Evolutionary conservation across 2,888 invertebrate genomes (phyloP).

Genomic region (Hirtodrosophila cameraria): DNA sequence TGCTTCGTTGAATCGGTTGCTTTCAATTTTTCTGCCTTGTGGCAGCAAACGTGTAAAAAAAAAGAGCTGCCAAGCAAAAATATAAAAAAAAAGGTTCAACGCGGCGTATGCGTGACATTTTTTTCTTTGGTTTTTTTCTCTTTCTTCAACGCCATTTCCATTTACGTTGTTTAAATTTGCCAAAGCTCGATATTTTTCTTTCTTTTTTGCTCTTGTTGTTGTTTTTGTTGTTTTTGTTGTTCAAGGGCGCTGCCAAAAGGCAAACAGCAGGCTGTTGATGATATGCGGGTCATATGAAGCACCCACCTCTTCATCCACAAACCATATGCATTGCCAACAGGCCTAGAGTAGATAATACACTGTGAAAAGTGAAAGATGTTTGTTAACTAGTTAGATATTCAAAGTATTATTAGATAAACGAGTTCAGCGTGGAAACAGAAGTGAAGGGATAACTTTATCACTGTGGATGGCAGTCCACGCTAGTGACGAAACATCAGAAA

Average conservation of each 20-base stretch:
- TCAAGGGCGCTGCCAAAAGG: conserved; percentile 69
- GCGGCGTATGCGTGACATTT: conserved; percentile 62
- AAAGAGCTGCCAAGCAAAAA: conserved; percentile 2
- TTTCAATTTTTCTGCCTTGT: conserved; percentile 6
- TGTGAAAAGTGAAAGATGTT: conserved; percentile 16
- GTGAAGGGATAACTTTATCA: too few species aligned
- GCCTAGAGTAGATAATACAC: conserved; percentile 42
- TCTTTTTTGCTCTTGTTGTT: too few species aligned
- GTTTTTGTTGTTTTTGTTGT: conserved; percentile 18
- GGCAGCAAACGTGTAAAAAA: conserved; percentile 17
- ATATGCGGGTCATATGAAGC: conserved; percentile 71
- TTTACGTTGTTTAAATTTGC: conserved; percentile 75
- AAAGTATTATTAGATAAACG: too few species aligned
- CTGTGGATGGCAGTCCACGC: too few species aligned
- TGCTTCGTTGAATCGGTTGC: conserved; percentile 20
- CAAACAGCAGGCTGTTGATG: conserved; percentile 69
- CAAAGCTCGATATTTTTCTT: conserved; percentile 41
- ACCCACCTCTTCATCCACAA: too few species aligned
- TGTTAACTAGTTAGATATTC: not conserved
- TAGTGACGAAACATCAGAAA: too few species aligned
- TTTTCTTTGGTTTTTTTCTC: conserved; percentile 43
- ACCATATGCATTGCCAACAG: conserved; percentile 48
- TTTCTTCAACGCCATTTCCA: conserved; percentile 63
- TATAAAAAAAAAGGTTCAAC: conserved; percentile 56
- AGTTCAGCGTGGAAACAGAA: too few species aligned